Conservation (phyloP, 2,113 vertebrate species). For the Chitala chitala region DNA sequence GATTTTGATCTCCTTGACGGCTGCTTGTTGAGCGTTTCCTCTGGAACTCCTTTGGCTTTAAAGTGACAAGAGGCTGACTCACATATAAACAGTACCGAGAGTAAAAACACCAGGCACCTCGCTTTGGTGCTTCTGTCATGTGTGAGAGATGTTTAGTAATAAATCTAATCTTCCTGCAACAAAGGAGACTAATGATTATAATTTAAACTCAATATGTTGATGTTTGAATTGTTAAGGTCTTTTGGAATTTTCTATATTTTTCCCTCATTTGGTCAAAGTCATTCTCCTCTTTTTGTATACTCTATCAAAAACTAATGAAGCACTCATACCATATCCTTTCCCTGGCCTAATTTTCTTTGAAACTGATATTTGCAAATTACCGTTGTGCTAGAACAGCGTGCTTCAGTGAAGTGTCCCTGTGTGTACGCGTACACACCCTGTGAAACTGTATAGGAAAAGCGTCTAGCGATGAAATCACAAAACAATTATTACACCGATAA, state of each 20-base stretch:
- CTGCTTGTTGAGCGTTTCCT: too few species aligned
- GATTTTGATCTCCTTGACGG: too few species aligned
- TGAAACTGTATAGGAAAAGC: slow-evolving; percentile 35
- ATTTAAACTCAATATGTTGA: too few species aligned
- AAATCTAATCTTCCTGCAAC: too few species aligned
- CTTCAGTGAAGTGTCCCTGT: slow-evolving; percentile 54
- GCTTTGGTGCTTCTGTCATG: too few species aligned
- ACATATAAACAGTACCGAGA: too few species aligned
- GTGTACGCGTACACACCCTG: slow-evolving; percentile 53
- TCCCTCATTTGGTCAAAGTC: slow-evolving; percentile 41
- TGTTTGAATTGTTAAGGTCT: slow-evolving; percentile 16
- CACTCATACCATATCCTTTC: slow-evolving; percentile 46
- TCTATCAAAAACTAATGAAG: slow-evolving; percentile 46
- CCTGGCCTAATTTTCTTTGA: slow-evolving; percentile 57
- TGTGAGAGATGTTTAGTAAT: too few species aligned
- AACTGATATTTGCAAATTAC: slow-evolving; percentile 50
- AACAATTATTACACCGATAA: too few species aligned
- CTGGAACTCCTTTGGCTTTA: too few species aligned
- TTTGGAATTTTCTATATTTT: slow-evolving; percentile 40
- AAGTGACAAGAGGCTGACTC: too few species aligned
- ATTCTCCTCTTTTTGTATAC: slow-evolving; percentile 40
- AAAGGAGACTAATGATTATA: too few species aligned
- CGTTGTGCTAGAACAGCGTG: slow-evolving; percentile 41
- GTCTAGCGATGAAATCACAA: neutral
- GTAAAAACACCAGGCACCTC: too few species aligned